Evolutionary conservation across 2,797 vertebrate species (phyloP).

Genomic region (Neosilurus hyrtlii): DNA sequence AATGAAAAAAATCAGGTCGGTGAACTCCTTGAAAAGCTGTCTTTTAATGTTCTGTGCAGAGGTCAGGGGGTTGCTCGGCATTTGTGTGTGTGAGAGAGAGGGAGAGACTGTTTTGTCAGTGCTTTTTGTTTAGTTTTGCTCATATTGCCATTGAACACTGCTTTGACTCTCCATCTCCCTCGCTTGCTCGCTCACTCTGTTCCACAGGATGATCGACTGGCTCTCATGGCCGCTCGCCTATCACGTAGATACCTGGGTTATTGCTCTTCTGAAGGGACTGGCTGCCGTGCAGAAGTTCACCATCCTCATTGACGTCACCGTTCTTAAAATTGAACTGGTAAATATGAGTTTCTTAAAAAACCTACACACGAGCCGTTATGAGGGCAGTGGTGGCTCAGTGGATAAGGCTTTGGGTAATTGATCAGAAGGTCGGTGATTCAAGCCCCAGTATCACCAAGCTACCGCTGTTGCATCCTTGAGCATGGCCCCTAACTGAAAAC

Average conservation of each 20-base stretch:
- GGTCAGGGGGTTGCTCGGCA: neutral
- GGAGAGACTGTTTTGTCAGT: neutral
- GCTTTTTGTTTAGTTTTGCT: neutral
- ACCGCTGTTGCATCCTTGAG: too few relatives aligned
- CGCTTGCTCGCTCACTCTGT: neutral
- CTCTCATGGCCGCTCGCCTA: conserved; percentile 96
- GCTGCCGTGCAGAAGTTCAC: conserved; percentile 98
- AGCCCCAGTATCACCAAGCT: too few relatives aligned
- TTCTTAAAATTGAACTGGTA: conserved; percentile 97
- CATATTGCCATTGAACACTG: neutral
- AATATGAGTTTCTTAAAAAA: conserved; percentile 54
- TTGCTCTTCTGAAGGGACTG: conserved; percentile 91
- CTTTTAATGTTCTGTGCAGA: neutral
- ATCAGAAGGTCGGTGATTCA: too few relatives aligned
- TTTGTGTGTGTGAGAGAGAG: neutral
- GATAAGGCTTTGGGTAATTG: too few relatives aligned
- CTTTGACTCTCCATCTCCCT: conserved; percentile 6
- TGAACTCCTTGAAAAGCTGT: neutral
- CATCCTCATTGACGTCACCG: conserved; percentile 96
- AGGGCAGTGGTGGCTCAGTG: too few relatives aligned
- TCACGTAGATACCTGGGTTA: conserved; percentile 97
- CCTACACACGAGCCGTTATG: too few relatives aligned
- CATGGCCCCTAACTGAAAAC: too few relatives aligned
- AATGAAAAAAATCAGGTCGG: neutral
- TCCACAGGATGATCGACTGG: conserved; percentile 95